A percentile compares a stretch with the other conserved stretches of the same genome.
Evolutionary conservation across 1,140 invertebrate species (phyloP).

Genomic region (Aphelenchoides besseyi): DNA sequence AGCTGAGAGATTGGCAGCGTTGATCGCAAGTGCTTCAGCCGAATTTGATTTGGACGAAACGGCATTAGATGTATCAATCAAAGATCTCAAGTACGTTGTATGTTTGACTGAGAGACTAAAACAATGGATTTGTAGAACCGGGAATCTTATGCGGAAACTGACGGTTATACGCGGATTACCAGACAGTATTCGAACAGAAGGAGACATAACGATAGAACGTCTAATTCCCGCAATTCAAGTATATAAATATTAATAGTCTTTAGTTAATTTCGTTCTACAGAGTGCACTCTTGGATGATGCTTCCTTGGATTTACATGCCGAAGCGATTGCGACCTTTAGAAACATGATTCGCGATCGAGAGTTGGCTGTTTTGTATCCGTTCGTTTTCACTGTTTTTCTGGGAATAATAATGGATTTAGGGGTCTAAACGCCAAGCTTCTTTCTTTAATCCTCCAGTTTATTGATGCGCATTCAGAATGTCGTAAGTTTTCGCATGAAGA

Average conservation of each 20-base stretch:
- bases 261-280: conserved; percentile 24
- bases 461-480: conserved; percentile 22
- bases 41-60: conserved; percentile 21
- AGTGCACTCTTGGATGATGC: conserved; percentile 35
- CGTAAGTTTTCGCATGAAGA: conserved; percentile 21
- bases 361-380: conserved; percentile 36
- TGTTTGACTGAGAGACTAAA: background rate
- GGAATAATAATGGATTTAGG: conserved; percentile 37
- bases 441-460: conserved; percentile 21
- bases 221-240: conserved; percentile 44
- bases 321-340: conserved; percentile 38
- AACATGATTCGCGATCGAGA: conserved; percentile 37
- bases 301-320: conserved; percentile 49
- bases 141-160: conserved; percentile 42
- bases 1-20: background rate
- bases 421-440: background rate
- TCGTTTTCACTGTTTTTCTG: conserved; percentile 8
- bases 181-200: conserved; percentile 32
- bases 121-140: conserved; percentile 31
- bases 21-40: conserved; percentile 14
- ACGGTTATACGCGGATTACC: conserved; percentile 42
- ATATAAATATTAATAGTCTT: background rate
- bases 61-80: conserved; percentile 17
- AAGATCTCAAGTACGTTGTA: conserved; percentile 18
- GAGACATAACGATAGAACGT: conserved; percentile 33